These are phyloP conservation scores for Nesoenas mayeri DNA, from an alignment of 2,113 vertebrate genomes.

Conservation along the genomic window DNA sequence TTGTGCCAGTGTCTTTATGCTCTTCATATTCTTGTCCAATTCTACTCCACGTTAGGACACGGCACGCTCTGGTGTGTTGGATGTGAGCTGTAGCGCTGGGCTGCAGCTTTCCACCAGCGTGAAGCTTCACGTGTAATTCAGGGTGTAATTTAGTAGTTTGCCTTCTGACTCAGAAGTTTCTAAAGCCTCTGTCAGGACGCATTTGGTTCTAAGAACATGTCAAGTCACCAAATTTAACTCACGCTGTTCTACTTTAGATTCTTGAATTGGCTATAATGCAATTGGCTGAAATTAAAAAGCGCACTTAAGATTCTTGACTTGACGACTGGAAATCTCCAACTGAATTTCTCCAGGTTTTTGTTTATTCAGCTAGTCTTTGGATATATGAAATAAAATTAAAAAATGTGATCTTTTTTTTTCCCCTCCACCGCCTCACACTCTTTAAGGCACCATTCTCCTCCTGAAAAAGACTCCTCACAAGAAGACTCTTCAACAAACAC, in stretches of 20 bases:
- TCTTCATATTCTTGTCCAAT: neutral
- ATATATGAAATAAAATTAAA: neutral
- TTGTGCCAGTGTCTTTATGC: accelerated
- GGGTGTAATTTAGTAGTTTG: neutral
- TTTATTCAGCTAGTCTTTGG: neutral
- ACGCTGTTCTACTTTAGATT: neutral
- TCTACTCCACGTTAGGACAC: neutral
- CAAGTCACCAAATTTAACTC: neutral
- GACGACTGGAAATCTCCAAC: neutral
- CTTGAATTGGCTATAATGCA: neutral
- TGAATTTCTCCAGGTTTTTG: neutral
- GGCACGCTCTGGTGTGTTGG: no score
- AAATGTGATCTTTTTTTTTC: neutral
- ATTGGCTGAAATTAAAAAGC: neutral
- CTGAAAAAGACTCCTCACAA: conserved; percentile 73
- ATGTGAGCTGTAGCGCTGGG: neutral
- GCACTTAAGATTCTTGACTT: neutral
- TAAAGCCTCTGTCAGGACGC: neutral
- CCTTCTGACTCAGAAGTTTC: neutral
- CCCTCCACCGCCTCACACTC: neutral
- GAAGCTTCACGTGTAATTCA: neutral
- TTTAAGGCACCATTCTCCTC: conserved; percentile 75
- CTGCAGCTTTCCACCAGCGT: neutral
- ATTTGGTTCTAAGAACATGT: neutral
- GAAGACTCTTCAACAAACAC: conserved; percentile 58